A percentile compares a stretch with the other conserved stretches of the same genome.
Conservation (phyloP, 1,140 invertebrate species). For the Drosophila lowei region DNA sequence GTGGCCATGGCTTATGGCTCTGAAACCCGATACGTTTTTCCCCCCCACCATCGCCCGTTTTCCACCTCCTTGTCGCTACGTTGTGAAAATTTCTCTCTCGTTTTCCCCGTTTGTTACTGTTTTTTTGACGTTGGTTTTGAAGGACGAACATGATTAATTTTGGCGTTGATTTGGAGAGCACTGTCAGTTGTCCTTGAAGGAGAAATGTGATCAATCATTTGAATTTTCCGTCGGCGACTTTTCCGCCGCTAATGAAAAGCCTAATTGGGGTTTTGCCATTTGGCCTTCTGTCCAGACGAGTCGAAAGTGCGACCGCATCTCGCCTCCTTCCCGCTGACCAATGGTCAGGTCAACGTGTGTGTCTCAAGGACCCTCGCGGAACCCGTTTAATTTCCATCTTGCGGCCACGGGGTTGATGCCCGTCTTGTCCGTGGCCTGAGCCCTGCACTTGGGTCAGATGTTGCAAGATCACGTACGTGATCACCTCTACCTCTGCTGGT, state of each 20-base stretch:
- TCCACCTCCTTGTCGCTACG: not conserved
- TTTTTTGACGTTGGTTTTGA: constrained; percentile 20
- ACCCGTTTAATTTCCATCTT: constrained; percentile 28
- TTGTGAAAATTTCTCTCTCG: not conserved
- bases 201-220: constrained; percentile 67
- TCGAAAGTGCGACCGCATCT: constrained; percentile 24
- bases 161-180: constrained; percentile 34
- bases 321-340: constrained; percentile 53
- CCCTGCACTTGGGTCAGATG: constrained; percentile 11
- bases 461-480: not conserved
- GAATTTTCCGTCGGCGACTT: constrained; percentile 40
- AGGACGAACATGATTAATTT: constrained; percentile 72
- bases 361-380: constrained; percentile 8
- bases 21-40: constrained; percentile 27
- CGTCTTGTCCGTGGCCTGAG: constrained; percentile 20
- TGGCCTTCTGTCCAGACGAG: constrained; percentile 22
- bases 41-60: constrained; percentile 8
- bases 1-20: too few relatives aligned
- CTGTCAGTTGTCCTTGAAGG: constrained; percentile 31
- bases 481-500: constrained; percentile 13
- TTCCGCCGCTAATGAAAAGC: constrained; percentile 46
- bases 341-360: constrained; percentile 24
- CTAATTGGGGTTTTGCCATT: constrained; percentile 76
- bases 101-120: not conserved
- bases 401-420: constrained; percentile 29